Conservation (phyloP, 2,113 vertebrate species). For the Onychostruthus taczanowskii region DNA sequence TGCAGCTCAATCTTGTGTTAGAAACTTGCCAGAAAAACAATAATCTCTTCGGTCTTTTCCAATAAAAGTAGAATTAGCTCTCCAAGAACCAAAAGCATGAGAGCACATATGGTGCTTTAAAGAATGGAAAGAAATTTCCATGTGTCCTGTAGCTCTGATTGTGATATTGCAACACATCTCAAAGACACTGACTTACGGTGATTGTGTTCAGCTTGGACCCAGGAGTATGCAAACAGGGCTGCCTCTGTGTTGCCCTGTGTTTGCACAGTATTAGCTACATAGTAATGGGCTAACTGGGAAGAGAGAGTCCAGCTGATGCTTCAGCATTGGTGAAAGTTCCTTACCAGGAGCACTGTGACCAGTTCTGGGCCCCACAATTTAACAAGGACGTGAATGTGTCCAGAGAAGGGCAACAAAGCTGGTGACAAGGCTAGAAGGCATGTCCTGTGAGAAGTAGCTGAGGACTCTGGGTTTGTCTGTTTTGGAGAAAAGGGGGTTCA, state of each 20-base stretch:
- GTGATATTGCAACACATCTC: background rate
- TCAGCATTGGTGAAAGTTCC: background rate
- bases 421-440: background rate
- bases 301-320: background rate
- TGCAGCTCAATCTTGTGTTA: fast-evolving
- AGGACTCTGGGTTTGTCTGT: background rate
- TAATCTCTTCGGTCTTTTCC: background rate
- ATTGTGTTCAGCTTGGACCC: background rate
- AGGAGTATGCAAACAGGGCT: background rate
- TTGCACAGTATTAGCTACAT: background rate
- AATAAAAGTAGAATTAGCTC: background rate
- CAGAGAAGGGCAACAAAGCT: background rate
- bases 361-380: background rate
- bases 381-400: background rate
- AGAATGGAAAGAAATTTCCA: background rate
- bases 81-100: background rate
- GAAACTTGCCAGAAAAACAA: background rate
- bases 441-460: background rate
- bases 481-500: background rate
- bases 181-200: fast-evolving
- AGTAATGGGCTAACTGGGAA: background rate
- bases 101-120: background rate
- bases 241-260: background rate
- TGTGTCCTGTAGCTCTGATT: background rate
- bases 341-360: background rate